Evolutionary conservation across 2,113 vertebrate species (phyloP).

Genomic region (Podarcis cretensis): DNA sequence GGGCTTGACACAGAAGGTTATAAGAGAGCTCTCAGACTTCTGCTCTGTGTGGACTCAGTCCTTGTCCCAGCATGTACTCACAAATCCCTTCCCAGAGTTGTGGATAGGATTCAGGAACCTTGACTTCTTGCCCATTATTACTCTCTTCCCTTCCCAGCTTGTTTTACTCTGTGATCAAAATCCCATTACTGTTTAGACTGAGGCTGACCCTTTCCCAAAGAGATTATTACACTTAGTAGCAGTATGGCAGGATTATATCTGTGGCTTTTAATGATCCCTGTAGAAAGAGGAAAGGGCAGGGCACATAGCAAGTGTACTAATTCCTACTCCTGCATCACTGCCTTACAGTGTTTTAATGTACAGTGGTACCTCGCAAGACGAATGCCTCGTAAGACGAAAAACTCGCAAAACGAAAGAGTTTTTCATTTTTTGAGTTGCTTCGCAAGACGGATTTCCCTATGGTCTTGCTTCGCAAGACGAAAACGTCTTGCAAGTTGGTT

Average conservation of each 20-base stretch:
- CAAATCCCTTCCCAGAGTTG: not conserved
- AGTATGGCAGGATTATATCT: too few species aligned
- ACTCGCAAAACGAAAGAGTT: too few species aligned
- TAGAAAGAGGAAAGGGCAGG: not conserved
- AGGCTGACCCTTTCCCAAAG: not conserved
- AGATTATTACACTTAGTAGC: not conserved
- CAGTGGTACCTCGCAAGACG: too few species aligned
- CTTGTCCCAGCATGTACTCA: not conserved
- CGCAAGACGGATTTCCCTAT: too few species aligned
- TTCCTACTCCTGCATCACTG: not conserved
- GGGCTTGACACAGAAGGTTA: not conserved
- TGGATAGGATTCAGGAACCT: not conserved
- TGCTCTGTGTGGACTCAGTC: not conserved
- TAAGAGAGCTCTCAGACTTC: not conserved
- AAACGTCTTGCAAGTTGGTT: too few species aligned
- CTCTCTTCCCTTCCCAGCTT: not conserved
- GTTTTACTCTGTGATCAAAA: not conserved
- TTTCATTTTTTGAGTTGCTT: too few species aligned
- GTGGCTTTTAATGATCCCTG: not conserved
- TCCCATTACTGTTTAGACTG: too few species aligned
- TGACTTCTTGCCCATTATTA: not conserved
- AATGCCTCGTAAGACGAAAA: too few species aligned
- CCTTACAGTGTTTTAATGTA: not conserved
- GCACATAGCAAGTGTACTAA: not conserved
- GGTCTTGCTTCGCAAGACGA: too few species aligned